A percentile compares a stretch with the other conserved stretches of the same genome.
These are phyloP conservation scores for Drosophila pectinifera DNA, from an alignment of 1,140 invertebrate species.

Conservation along the genomic window DNA sequence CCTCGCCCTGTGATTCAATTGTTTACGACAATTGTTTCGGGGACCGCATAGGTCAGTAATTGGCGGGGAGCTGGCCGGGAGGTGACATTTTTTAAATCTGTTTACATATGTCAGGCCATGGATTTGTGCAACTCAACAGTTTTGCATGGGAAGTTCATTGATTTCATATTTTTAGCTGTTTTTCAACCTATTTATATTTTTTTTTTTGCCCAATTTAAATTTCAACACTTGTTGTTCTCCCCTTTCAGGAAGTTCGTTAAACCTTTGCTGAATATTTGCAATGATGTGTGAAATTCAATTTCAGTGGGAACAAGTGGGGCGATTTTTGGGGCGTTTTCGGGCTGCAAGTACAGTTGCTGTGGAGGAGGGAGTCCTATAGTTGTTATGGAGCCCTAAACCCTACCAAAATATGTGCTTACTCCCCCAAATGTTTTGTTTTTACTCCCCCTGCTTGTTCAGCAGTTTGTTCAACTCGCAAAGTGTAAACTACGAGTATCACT, in stretches of 20 bases:
- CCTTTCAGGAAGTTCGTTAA: slow-evolving; percentile 69
- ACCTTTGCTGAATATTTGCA: slow-evolving; percentile 44
- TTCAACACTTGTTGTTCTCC: slow-evolving; percentile 40
- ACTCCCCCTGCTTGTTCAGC: slow-evolving; percentile 25
- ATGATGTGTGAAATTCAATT: slow-evolving; percentile 43
- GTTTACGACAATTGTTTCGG: slow-evolving; percentile 45
- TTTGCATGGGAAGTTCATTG: slow-evolving; percentile 52
- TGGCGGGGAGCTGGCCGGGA: slow-evolving; percentile 38
- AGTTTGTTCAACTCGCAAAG: slow-evolving; percentile 58
- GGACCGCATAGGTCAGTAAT: slow-evolving; percentile 73
- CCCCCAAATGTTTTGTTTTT: slow-evolving; percentile 17
- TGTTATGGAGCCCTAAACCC: slow-evolving; percentile 1
- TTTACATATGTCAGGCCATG: slow-evolving; percentile 12
- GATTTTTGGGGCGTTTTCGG: neutral
- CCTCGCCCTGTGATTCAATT: slow-evolving; percentile 29
- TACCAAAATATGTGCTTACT: neutral
- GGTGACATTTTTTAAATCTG: slow-evolving; percentile 17
- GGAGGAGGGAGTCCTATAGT: too few species aligned
- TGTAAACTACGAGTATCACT: slow-evolving; percentile 29
- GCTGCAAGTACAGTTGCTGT: neutral
- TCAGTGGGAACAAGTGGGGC: slow-evolving; percentile 37
- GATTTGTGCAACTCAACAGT: slow-evolving; percentile 18
- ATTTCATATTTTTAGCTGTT: slow-evolving; percentile 21
- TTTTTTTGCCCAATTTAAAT: slow-evolving; percentile 43
- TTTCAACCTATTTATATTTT: slow-evolving; percentile 17